phyloP scores from a whole-genome alignment of 1,140 invertebrate genomes.

The Laodelphax striatellus region DNA sequence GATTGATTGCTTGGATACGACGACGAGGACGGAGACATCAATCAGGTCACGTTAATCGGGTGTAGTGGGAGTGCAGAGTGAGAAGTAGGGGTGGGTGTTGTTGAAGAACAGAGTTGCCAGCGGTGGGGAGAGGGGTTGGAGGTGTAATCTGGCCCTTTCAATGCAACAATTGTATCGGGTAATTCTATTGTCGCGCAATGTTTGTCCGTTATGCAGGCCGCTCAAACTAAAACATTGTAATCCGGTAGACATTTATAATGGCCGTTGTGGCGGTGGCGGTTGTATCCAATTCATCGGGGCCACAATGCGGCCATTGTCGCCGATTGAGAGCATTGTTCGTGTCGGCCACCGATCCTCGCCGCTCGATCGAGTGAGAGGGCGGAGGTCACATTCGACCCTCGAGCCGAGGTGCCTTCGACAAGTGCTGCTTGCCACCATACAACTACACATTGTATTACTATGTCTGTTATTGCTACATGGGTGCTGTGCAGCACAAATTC shows the following conservation, averaged over 20 bases:
- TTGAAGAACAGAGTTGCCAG: no score
- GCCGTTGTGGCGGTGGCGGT: not conserved
- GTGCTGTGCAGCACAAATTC: no score
- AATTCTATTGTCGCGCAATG: constrained; percentile 1
- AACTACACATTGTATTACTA: no score
- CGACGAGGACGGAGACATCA: not conserved
- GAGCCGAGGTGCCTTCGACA: no score
- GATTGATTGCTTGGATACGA: not conserved
- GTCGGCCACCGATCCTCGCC: not conserved
- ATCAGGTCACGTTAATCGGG: constrained; percentile 1
- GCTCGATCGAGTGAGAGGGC: no score
- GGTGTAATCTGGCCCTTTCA: constrained; percentile 1
- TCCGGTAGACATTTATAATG: not conserved
- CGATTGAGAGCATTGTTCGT: constrained; percentile 1
- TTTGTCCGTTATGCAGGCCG: constrained; percentile 3
- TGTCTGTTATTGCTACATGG: no score
- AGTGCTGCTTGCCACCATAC: no score
- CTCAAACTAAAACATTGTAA: constrained; percentile 2
- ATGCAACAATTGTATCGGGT: constrained; percentile 3
- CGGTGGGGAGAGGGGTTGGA: not conserved
- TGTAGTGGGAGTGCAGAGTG: not conserved
- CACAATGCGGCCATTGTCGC: not conserved
- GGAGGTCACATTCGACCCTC: no score
- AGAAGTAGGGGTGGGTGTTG: not conserved
- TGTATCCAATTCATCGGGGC: constrained; percentile 1